Conservation (phyloP, 1,140 invertebrate species). For the Listronotus bonariensis region DNA sequence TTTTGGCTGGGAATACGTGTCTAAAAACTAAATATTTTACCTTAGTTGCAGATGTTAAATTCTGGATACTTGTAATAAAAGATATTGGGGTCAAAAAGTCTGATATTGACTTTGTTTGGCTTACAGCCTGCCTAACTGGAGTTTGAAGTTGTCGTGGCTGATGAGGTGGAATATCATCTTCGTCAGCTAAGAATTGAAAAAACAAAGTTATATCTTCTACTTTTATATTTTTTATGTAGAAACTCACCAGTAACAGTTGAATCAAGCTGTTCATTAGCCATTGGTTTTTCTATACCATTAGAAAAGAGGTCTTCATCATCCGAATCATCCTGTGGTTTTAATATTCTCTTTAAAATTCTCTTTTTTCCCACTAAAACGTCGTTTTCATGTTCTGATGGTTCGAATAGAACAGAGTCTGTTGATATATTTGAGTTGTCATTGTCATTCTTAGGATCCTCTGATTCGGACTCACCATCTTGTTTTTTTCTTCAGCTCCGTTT, state of each 20-base stretch:
- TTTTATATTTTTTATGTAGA: too few species aligned
- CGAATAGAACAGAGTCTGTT: constrained; percentile 51
- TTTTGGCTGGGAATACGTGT: too few species aligned
- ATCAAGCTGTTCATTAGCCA: constrained; percentile 10
- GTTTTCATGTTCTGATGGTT: constrained; percentile 49
- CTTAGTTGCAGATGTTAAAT: constrained; percentile 43
- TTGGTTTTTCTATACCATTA: background rate
- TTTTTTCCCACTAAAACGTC: constrained; percentile 37
- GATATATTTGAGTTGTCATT: constrained; percentile 50
- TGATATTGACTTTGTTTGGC: constrained; percentile 46
- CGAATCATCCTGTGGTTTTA: constrained; percentile 45
- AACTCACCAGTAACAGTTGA: constrained; percentile 23
- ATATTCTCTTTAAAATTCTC: constrained; percentile 50
- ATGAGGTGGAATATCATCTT: constrained; percentile 46
- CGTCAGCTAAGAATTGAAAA: constrained; percentile 30
- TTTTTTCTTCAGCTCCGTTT: constrained; percentile 50
- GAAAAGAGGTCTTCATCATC: constrained; percentile 47
- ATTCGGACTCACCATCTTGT: constrained; percentile 52
- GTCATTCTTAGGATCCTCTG: constrained; percentile 52
- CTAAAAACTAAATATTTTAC: constrained; percentile 17
- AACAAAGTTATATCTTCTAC: background rate
- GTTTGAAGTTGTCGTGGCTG: constrained; percentile 39
- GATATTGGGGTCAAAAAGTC: constrained; percentile 49
- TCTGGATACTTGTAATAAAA: constrained; percentile 45
- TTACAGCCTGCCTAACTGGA: constrained; percentile 29